A percentile compares a stretch with the other conserved stretches of the same genome.
phyloP scores from a whole-genome alignment of 2,888 invertebrate genomes.

The Abscondita cerata region DNA sequence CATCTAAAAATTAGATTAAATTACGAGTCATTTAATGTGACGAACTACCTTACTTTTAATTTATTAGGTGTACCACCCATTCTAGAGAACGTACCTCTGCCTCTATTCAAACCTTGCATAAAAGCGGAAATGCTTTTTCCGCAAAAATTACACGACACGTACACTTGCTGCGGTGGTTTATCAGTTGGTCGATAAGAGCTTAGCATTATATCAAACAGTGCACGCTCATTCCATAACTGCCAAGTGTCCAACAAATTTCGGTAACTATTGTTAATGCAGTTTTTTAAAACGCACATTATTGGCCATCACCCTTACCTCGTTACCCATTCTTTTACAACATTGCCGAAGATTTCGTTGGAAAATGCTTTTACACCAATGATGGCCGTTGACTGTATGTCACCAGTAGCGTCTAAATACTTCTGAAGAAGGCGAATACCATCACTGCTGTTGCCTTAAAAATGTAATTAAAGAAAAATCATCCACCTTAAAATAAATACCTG shows the following conservation, averaged over 20 bases:
- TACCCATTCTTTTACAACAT: slow-evolving; percentile 73
- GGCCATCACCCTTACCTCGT: slow-evolving; percentile 59
- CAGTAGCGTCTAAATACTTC: slow-evolving; percentile 83
- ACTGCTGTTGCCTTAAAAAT: slow-evolving; percentile 67
- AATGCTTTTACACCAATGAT: slow-evolving; percentile 81
- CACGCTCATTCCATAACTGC: slow-evolving; percentile 90
- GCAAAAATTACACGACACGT: slow-evolving; percentile 93
- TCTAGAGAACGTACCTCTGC: slow-evolving; percentile 65
- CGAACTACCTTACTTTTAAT: slow-evolving; percentile 66
- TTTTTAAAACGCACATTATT: background rate
- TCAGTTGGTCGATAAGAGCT: slow-evolving; percentile 65
- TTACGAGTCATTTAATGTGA: too few species aligned
- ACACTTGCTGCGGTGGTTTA: slow-evolving; percentile 70
- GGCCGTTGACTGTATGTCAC: slow-evolving; percentile 91
- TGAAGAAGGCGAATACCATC: slow-evolving; percentile 84
- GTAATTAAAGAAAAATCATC: background rate
- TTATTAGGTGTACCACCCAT: slow-evolving; percentile 74
- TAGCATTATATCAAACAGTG: slow-evolving; percentile 85
- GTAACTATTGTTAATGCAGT: slow-evolving; percentile 69
- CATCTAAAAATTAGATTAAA: slow-evolving; percentile 67
- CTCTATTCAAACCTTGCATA: slow-evolving; percentile 71
- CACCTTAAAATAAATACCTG: slow-evolving; percentile 61
- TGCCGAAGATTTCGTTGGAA: slow-evolving; percentile 71
- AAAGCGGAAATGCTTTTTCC: slow-evolving; percentile 88
- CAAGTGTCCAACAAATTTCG: slow-evolving; percentile 85